These are phyloP conservation scores for Hyposoter didymator DNA, from an alignment of 2,888 invertebrate genomes.

Conservation along the genomic window DNA sequence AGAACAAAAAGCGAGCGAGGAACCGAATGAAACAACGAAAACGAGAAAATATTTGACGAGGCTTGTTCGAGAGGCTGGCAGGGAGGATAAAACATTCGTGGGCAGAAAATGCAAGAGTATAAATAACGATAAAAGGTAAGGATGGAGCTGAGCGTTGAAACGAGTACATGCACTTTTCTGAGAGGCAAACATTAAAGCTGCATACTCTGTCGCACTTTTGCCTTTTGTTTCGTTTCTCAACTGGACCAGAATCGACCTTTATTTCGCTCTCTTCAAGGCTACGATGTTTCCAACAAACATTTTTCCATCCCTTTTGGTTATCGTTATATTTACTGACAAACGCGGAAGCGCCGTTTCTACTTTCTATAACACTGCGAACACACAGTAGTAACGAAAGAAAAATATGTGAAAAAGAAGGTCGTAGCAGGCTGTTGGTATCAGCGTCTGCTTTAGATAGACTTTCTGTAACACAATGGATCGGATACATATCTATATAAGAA, in stretches of 20 bases:
- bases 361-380: constrained; percentile 5
- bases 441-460: constrained; percentile 29
- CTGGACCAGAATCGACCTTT: not conserved
- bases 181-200: constrained; percentile 46
- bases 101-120: constrained; percentile 18
- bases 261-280: not conserved
- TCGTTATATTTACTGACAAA: not conserved
- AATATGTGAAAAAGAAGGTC: not conserved
- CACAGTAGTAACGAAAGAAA: constrained; percentile 3
- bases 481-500: not conserved
- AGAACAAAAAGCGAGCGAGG: constrained; percentile 1
- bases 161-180: constrained; percentile 56
- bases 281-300: not conserved
- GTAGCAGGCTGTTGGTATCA: constrained; percentile 20
- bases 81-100: not conserved
- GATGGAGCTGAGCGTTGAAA: constrained; percentile 33
- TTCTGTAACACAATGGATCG: not conserved
- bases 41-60: not conserved
- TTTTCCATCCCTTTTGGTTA: not conserved
- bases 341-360: not conserved
- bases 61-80: not conserved
- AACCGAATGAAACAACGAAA: not conserved
- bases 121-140: constrained; percentile 36
- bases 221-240: not conserved
- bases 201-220: constrained; percentile 21